Base-by-base conservation (phyloP, 2,113 vertebrate genomes). In the Fregetta grallaria region DNA sequence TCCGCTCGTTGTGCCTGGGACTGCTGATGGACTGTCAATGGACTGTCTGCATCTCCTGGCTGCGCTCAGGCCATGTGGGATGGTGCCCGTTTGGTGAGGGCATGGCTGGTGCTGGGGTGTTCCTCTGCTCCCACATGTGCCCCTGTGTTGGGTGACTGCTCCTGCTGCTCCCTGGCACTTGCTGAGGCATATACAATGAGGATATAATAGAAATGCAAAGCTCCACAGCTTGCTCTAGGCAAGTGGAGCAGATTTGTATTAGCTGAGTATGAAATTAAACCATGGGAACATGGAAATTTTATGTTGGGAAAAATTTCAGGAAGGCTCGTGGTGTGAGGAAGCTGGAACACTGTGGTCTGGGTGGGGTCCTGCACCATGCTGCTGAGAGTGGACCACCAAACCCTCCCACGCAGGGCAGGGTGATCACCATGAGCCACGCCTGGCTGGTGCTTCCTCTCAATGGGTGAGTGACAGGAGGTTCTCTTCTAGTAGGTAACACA, bases 1-100 rank as follows among this genome's bases (percentile, higher is more conserved):
- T 16, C 9, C 2, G 0, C 2, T 17, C 0, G 0, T 14, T 30
- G 11, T 58, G 12, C 4, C 6, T 32, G 45, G 6, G 21, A 3
- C 16, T 15, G 38, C 25, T 11, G 52, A 3, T 19, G 52, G 44
- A 5, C 5, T 2, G 3, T 11, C 10, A 47, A 3, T 19, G 52
- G 44, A 5, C 5, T 2, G 3, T 11, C 10, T 8, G 0, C 9
- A 15, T n/a, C 11, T 56, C 23, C 44, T 25, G 17, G 70, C n/a
- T 30, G 30, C 1, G 4, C 40, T 19, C 7, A 38, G 58, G 26
- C 27, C 1, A 0, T 6, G 58, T 8, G n/a, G 47, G n/a, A n/a
- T 23, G 16, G 66, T 2, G 9, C 4, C 19, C 1, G 0, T 0
- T 4, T 2, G 15, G 19, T 27, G 40, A 66, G 70, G 23, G 19